Conservation (phyloP, 30 jellyfish, hydroid and myxozoan genomes). For the Phacellophora camtschatica region DNA sequence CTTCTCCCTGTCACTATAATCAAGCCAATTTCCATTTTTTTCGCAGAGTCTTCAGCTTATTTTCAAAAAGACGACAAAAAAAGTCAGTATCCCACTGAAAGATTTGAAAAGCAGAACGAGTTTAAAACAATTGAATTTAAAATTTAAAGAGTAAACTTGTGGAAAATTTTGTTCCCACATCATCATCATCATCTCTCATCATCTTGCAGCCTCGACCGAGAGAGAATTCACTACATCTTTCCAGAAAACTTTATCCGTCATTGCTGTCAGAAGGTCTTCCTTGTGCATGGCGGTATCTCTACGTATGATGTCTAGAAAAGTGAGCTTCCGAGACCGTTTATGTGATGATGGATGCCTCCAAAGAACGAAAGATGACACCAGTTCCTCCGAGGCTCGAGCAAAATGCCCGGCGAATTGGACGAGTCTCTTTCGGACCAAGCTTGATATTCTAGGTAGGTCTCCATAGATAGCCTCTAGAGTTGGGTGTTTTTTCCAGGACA, state of each 20-base stretch:
- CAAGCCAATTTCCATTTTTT: too few species aligned
- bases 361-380: slow-evolving; percentile 1
- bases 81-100: too few species aligned
- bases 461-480: neutral
- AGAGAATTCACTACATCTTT: slow-evolving; percentile 1
- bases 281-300: neutral
- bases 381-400: slow-evolving; percentile 30
- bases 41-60: too few species aligned
- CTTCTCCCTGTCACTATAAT: too few species aligned
- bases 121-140: too few species aligned
- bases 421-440: slow-evolving; percentile 4
- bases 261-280: slow-evolving; percentile 3
- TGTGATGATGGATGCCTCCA: slow-evolving; percentile 29
- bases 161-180: too few species aligned
- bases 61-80: too few species aligned
- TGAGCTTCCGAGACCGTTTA: slow-evolving; percentile 21
- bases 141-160: too few species aligned
- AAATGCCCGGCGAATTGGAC: slow-evolving; percentile 34
- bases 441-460: slow-evolving; percentile 1
- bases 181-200: neutral
- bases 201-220: neutral
- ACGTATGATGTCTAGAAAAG: neutral
- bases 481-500: slow-evolving; percentile 4
- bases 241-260: neutral
- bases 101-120: too few species aligned